Percentiles rank a stretch among this genome's conserved stretches.
Evolutionary conservation across 2,113 vertebrate species (phyloP).

Genomic region (Embiotoca jacksoni): DNA sequence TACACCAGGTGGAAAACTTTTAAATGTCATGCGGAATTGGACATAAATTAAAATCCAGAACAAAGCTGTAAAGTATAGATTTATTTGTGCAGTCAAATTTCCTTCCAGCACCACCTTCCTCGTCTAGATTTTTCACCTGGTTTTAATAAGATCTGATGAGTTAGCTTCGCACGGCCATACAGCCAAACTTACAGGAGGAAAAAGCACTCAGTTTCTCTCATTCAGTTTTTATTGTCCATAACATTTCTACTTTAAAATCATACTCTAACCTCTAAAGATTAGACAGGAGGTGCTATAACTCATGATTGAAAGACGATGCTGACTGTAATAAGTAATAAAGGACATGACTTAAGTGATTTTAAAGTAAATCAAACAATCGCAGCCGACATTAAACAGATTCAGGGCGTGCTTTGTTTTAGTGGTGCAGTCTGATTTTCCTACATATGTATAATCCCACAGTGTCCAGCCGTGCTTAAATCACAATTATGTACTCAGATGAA

Average conservation of each 20-base stretch:
- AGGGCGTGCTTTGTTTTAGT: no score
- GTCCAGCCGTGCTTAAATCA: no score
- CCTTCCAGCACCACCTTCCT: conserved; percentile 16
- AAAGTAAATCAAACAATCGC: no score
- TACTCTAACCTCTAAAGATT: no score
- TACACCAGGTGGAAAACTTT: conserved; percentile 40
- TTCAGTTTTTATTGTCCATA: not conserved
- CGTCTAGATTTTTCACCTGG: conserved; percentile 21
- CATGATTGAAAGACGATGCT: not conserved
- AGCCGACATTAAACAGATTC: no score
- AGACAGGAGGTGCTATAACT: not conserved
- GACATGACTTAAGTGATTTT: not conserved
- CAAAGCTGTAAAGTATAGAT: conserved; percentile 46
- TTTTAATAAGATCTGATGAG: conserved; percentile 60
- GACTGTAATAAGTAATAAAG: not conserved
- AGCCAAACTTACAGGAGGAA: conserved; percentile 3
- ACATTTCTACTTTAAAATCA: not conserved
- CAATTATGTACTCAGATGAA: no score
- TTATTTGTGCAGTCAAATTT: conserved; percentile 47
- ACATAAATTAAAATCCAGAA: conserved; percentile 29
- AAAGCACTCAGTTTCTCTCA: not conserved
- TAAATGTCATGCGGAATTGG: conserved; percentile 39
- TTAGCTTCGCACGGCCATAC: not conserved
- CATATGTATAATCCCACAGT: no score
- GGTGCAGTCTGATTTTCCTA: no score